These are phyloP conservation scores for Poecile atricapillus DNA, from an alignment of 2,113 vertebrate genomes.

Conservation along the genomic window DNA sequence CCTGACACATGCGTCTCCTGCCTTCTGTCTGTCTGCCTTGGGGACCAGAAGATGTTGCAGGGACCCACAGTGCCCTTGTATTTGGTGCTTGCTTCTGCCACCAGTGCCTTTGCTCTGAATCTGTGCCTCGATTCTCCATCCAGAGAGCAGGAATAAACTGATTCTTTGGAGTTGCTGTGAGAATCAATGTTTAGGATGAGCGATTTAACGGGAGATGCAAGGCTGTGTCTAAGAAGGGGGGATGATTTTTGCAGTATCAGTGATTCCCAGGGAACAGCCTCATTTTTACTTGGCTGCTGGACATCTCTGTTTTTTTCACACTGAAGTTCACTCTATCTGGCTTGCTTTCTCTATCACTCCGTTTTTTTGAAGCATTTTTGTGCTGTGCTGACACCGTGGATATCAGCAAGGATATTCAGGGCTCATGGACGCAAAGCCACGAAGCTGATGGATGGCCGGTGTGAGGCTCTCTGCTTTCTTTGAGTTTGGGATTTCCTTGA, in stretches of 20 bases:
- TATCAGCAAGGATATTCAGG: background rate
- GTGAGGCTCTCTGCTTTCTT: background rate
- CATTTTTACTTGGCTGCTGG: background rate
- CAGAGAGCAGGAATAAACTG: background rate
- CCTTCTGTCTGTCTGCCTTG: background rate
- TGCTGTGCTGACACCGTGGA: background rate
- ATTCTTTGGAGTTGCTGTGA: background rate
- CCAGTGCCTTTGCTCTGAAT: background rate
- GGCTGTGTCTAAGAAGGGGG: background rate
- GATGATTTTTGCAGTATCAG: background rate
- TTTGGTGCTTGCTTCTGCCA: background rate
- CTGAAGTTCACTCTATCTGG: background rate
- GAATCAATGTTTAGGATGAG: background rate
- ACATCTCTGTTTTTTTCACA: background rate
- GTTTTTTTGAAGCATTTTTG: background rate
- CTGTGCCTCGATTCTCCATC: fast-evolving
- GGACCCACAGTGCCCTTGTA: background rate
- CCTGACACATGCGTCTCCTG: background rate
- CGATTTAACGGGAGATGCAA: background rate
- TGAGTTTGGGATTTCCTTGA: background rate
- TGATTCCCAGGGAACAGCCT: background rate
- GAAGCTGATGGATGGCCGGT: fast-evolving
- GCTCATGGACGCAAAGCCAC: background rate
- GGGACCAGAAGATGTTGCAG: background rate
- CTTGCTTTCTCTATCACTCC: background rate